Percentiles rank a stretch among this genome's conserved stretches.
These are phyloP conservation scores for Helarctos malayanus DNA, from an alignment of 2,797 vertebrate species.

Conservation along the genomic window DNA sequence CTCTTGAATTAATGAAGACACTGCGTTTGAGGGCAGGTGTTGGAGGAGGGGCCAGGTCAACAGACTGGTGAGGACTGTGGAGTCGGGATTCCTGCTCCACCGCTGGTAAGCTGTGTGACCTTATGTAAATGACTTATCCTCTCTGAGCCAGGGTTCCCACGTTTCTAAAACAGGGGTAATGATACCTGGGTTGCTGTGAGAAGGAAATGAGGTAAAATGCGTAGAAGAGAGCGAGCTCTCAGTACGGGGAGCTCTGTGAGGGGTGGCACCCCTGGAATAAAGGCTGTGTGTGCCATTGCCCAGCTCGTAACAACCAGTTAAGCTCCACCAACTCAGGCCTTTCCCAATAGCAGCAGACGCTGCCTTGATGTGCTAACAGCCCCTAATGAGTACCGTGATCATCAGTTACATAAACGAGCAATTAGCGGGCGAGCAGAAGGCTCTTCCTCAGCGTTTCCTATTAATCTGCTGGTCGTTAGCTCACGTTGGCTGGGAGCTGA, in stretches of 20 bases:
- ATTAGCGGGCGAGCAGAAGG: neutral
- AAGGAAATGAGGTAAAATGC: neutral
- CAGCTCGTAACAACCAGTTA: neutral
- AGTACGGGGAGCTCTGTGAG: neutral
- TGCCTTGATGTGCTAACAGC: constrained; percentile 46
- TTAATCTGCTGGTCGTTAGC: constrained; percentile 54
- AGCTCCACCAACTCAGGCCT: neutral
- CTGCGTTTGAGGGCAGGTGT: neutral
- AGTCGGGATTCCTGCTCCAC: neutral
- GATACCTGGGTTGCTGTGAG: neutral
- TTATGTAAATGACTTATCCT: neutral
- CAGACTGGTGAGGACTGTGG: neutral
- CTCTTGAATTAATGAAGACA: neutral
- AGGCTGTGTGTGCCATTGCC: neutral
- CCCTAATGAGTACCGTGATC: neutral
- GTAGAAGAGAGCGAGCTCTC: neutral
- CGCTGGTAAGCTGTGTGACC: neutral
- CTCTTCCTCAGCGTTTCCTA: neutral
- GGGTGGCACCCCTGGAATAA: neutral
- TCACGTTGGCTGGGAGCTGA: constrained; percentile 14
- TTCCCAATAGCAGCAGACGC: neutral
- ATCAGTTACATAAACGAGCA: constrained; percentile 58
- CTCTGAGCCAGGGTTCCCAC: neutral
- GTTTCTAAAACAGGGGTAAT: neutral
- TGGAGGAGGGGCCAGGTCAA: neutral